A percentile compares a stretch with the other conserved stretches of the same genome.
Evolutionary conservation across 2,113 vertebrate genomes (phyloP).

Genomic region (Microtus richardsoni): DNA sequence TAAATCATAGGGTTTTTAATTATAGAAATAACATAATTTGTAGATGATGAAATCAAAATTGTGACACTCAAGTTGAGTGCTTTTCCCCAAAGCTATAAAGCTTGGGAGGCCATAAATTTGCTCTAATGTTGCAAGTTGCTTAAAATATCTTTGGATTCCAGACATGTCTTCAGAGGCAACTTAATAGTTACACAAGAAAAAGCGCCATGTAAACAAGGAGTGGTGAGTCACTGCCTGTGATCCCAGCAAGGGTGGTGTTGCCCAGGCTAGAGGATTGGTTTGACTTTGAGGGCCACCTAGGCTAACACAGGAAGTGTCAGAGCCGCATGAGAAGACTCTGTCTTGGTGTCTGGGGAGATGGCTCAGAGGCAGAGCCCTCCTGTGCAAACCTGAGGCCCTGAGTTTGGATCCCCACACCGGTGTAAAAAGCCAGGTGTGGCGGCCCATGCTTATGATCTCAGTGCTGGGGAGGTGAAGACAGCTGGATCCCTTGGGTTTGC

Average conservation of each 20-base stretch:
- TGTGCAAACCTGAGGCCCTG: not conserved
- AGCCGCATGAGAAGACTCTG: not conserved
- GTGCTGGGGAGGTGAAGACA: not conserved
- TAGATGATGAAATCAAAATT: constrained; percentile 33
- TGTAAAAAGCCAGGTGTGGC: not conserved
- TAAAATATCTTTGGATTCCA: constrained; percentile 52
- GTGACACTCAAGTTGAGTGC: not conserved
- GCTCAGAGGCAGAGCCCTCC: not conserved
- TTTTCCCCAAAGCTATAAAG: not conserved
- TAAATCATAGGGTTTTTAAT: constrained; percentile 32
- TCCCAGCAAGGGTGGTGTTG: not conserved
- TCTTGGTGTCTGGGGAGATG: not conserved
- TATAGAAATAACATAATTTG: constrained; percentile 21
- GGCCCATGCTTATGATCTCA: not conserved
- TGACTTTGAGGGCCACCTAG: not conserved
- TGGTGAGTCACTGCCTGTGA: too few relatives aligned
- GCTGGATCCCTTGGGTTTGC: not conserved
- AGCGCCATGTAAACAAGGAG: not conserved
- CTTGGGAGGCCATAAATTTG: not conserved
- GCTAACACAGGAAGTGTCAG: not conserved
- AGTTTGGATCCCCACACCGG: not conserved
- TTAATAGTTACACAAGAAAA: constrained; percentile 9
- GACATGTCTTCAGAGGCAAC: not conserved
- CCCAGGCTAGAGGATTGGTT: not conserved
- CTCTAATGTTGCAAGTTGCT: not conserved